Conservation (phyloP, 1,140 invertebrate genomes). For the Ips typographus region DNA sequence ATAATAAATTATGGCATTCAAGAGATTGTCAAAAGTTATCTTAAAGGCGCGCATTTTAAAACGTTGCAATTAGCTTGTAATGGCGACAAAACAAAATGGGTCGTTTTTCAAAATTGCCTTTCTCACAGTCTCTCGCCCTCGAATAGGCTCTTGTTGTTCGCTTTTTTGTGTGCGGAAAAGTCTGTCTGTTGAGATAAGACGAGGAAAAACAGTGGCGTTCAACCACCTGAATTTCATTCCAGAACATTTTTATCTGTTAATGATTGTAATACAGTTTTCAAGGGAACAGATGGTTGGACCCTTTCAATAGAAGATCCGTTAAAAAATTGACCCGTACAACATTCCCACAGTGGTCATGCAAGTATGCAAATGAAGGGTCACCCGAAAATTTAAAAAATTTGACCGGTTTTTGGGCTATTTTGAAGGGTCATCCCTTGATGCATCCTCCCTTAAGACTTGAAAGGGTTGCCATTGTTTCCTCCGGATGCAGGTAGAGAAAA, state of each 20-base stretch:
- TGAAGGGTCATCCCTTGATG: slow-evolving; percentile 25
- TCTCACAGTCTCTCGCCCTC: neutral
- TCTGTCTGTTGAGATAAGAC: slow-evolving; percentile 13
- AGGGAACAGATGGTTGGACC: too few species aligned
- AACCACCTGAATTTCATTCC: too few species aligned
- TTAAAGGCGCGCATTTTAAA: slow-evolving; percentile 48
- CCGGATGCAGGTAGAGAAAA: slow-evolving; percentile 20
- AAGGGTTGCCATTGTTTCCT: neutral
- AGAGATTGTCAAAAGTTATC: slow-evolving; percentile 48
- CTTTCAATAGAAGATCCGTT: slow-evolving; percentile 7
- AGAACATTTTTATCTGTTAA: too few species aligned
- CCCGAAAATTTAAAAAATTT: slow-evolving; percentile 29
- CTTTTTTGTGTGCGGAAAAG: slow-evolving; percentile 23
- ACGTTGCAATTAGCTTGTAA: slow-evolving; percentile 51
- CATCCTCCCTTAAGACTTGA: slow-evolving; percentile 13
- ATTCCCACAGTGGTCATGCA: slow-evolving; percentile 39
- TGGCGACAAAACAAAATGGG: slow-evolving; percentile 50
- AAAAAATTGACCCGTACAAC: slow-evolving; percentile 14
- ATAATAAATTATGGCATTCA: slow-evolving; percentile 46
- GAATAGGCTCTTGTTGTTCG: slow-evolving; percentile 33
- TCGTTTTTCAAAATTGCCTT: slow-evolving; percentile 52
- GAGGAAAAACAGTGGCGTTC: too few species aligned
- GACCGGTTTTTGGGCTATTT: slow-evolving; percentile 26
- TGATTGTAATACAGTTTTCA: too few species aligned
- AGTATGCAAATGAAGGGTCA: slow-evolving; percentile 42